Evolutionary conservation across 53 echinoderm and acorn worm species (phyloP).

Genomic region (Holothuria leucospilota): DNA sequence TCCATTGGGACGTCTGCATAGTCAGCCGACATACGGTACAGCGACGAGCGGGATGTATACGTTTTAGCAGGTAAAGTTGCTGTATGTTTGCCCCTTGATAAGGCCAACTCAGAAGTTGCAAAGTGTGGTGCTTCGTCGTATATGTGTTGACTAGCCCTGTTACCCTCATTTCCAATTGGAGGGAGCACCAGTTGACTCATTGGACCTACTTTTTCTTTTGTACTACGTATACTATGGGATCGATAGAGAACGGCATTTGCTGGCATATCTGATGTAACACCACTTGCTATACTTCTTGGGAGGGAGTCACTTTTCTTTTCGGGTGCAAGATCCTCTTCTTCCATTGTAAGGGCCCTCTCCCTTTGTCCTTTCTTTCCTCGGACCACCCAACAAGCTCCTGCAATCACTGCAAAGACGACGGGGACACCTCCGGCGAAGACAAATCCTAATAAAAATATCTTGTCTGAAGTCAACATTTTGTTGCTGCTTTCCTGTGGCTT

Average conservation of each 20-base stretch:
- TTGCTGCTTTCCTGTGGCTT: background rate
- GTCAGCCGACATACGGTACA: conserved; percentile 32
- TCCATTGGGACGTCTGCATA: conserved; percentile 28
- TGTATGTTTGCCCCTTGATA: conserved; percentile 32
- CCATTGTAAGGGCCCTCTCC: background rate
- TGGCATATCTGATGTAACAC: conserved; percentile 43
- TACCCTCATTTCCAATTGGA: conserved; percentile 16
- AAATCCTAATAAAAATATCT: conserved; percentile 36
- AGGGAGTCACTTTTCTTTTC: background rate
- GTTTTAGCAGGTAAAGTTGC: conserved; percentile 33
- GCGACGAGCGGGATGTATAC: conserved; percentile 21
- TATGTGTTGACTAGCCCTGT: conserved; percentile 33
- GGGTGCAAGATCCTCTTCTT: conserved; percentile 33
- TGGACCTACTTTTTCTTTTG: conserved; percentile 36
- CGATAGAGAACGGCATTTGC: conserved; percentile 8
- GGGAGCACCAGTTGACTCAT: conserved; percentile 41
- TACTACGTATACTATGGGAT: conserved; percentile 20
- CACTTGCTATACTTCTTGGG: conserved; percentile 10
- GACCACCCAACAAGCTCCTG: conserved; percentile 29
- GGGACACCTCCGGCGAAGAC: conserved; percentile 29
- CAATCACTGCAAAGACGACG: conserved; percentile 33
- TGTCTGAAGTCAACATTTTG: background rate
- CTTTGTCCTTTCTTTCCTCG: background rate
- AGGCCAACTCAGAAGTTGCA: conserved; percentile 46
- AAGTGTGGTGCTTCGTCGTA: conserved; percentile 50